Conservation (phyloP, 2,797 vertebrate species). For the Malacoctenus gilli region DNA sequence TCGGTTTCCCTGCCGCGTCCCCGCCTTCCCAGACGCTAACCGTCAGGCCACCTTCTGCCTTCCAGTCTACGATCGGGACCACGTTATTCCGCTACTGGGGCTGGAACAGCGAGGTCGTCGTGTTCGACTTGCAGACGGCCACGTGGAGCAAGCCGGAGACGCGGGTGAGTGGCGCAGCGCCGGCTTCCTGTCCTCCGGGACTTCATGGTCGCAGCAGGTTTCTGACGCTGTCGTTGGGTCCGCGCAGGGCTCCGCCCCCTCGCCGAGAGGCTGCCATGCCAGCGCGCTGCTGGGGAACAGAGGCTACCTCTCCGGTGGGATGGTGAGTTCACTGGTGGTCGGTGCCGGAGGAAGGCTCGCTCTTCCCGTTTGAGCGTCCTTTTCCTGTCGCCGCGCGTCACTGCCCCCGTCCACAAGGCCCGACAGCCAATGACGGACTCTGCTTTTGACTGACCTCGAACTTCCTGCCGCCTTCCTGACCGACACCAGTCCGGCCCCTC, state of each 20-base stretch:
- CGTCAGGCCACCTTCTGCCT: no score
- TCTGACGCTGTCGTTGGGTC: background rate
- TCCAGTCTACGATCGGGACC: slow-evolving; percentile 67
- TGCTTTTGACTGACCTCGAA: no score
- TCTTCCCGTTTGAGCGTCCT: background rate
- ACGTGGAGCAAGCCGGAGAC: slow-evolving; percentile 88
- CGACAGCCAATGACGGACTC: no score
- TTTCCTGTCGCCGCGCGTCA: background rate
- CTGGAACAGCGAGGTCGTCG: slow-evolving; percentile 93
- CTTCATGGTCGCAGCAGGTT: no score
- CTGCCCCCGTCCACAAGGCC: no score
- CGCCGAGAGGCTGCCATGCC: slow-evolving; percentile 89
- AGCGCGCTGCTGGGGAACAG: slow-evolving; percentile 88
- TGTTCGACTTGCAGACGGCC: slow-evolving; percentile 85
- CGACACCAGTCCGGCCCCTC: no score
- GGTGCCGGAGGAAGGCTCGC: background rate
- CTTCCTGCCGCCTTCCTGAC: no score
- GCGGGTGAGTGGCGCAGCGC: slow-evolving; percentile 70
- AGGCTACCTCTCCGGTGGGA: slow-evolving; percentile 91
- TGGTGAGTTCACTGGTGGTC: slow-evolving; percentile 79
- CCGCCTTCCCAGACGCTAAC: no score
- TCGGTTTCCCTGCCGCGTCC: no score
- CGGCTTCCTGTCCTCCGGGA: background rate
- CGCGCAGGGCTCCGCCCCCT: slow-evolving; percentile 84
- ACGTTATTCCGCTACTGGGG: slow-evolving; percentile 86